These are phyloP conservation scores for Hydractinia echinata DNA, from an alignment of 30 jellyfish, hydroid and myxozoan species.

Conservation along the genomic window DNA sequence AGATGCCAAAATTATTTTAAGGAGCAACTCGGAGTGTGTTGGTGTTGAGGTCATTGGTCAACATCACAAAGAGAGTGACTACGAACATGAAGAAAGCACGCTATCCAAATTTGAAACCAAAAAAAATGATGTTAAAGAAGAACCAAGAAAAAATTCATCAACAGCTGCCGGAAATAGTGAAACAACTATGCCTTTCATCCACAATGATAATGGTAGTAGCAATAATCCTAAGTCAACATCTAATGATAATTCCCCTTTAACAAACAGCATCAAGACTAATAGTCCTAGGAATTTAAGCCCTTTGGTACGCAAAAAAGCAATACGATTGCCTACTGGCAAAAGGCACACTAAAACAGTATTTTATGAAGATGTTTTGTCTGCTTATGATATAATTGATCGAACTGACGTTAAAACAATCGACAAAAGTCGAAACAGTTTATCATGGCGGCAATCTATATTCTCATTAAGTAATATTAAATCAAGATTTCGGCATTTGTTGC, in stretches of 20 bases:
- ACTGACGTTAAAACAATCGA: conserved; percentile 34
- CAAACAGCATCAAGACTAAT: not conserved
- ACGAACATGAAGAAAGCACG: not conserved
- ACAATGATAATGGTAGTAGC: not conserved
- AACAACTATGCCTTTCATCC: not conserved
- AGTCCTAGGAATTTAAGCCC: conserved; percentile 11
- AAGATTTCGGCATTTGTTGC: not conserved
- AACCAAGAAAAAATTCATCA: not conserved
- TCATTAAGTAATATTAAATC: not conserved
- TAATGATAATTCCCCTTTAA: not conserved
- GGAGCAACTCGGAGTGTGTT: not conserved
- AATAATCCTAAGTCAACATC: not conserved
- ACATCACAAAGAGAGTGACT: not conserved
- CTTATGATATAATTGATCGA: conserved; percentile 41
- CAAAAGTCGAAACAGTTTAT: conserved; percentile 15
- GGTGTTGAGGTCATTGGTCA: not conserved
- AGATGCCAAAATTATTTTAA: not conserved
- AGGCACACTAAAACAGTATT: conserved; percentile 25
- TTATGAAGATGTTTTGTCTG: conserved; percentile 32
- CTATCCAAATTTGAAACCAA: not conserved
- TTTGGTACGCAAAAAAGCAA: conserved; percentile 12
- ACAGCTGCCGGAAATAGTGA: not conserved
- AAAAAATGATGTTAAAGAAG: not conserved
- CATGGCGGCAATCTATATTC: not conserved
- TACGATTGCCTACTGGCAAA: conserved; percentile 14